These are phyloP conservation scores for Drosophila parvula DNA, from an alignment of 1,140 invertebrate genomes.

Conservation along the genomic window DNA sequence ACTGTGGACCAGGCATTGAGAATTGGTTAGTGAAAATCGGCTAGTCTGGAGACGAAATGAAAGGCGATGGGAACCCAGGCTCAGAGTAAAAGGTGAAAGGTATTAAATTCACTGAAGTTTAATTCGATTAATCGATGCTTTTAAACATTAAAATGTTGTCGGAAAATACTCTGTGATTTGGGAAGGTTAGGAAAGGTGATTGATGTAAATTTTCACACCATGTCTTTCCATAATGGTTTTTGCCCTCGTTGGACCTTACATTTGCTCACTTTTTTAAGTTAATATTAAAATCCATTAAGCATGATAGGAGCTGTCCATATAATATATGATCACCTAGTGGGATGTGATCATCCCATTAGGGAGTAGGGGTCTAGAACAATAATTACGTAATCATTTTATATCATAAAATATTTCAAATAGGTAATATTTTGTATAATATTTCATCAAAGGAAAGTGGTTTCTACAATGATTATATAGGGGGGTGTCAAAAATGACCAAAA, in stretches of 20 bases:
- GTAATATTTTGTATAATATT: too few species aligned
- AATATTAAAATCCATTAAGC: neutral
- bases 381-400: too few species aligned
- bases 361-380: too few species aligned
- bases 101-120: neutral
- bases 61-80: neutral
- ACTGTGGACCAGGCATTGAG: conserved; percentile 31
- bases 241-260: neutral
- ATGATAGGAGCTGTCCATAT: too few species aligned
- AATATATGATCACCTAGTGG: too few species aligned
- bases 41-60: neutral
- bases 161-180: neutral
- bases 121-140: conserved; percentile 1
- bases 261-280: neutral
- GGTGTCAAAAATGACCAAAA: too few species aligned
- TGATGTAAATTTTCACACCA: neutral
- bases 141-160: neutral
- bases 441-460: too few species aligned
- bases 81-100: conserved; percentile 1
- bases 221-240: neutral
- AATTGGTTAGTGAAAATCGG: neutral
- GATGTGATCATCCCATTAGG: too few species aligned
- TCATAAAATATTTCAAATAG: too few species aligned
- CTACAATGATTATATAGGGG: too few species aligned
- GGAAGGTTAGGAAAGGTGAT: neutral